Base-by-base conservation (phyloP, 2,888 invertebrate genomes). In the Geophilus truncorum region DNA sequence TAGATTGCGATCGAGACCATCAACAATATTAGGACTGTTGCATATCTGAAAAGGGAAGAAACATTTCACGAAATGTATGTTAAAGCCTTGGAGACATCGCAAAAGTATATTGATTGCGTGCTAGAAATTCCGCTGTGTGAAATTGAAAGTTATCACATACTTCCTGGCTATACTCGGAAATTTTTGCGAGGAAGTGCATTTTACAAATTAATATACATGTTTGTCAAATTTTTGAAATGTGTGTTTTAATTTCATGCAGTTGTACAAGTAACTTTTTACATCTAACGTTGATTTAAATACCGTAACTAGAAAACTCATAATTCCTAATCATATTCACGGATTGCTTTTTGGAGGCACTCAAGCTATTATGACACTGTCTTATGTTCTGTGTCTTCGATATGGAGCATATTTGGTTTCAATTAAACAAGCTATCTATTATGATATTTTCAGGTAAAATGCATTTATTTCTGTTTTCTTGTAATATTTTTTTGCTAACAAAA, bases 1-100 rank as follows among this genome's bases (percentile, higher is more conserved):
- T 83, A 88, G 78, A 91, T 93, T 25, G 93, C 93, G 0, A 91
- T 92, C 0, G 93, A 93, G 84, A 93, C 93, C 0, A 92, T 93
- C 75, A 89, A 90, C 7, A 93, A 93, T 84, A 92, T 94, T 9
- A 89, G 93, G 62, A 94, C 94, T 15, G 85, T 86, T 21, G 85
- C 85, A 15, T 84, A 85, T 7, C 82, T 86, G 81, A 91, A 93
- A 0, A 89, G 92, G 18, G 93, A 93, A 85, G 87, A 88, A 34
- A 87, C 89, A 18, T 90, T 92, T 18, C 83, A 92, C 28, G 82
- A 87, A 1, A 89, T 91, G 0, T 93, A 92, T 86, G 87, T 88
- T 28, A 85, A 86, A 0, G 91, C 91, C 70, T 89, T 92, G 51
- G 85, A 86, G 5, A 91, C 91, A 0, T 91, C 92, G 0, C 89